These are phyloP conservation scores for Diceros bicornis DNA, from an alignment of 2,797 vertebrate species.

Conservation along the genomic window DNA sequence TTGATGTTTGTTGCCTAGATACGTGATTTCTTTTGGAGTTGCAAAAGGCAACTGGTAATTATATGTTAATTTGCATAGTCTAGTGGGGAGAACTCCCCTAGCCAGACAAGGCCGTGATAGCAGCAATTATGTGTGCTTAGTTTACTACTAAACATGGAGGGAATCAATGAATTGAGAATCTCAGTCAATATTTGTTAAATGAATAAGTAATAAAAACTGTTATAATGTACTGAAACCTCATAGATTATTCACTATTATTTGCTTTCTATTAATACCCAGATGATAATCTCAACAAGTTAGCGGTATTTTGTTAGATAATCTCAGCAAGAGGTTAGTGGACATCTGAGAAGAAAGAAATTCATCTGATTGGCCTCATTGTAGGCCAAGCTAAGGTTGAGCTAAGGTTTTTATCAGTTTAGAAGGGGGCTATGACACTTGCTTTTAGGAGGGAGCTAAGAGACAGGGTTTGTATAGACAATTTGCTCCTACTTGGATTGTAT, in stretches of 20 bases:
- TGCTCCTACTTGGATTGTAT: background rate
- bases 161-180: background rate
- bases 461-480: background rate
- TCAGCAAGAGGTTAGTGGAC: background rate
- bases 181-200: background rate
- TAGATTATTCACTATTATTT: background rate
- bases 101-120: too few species aligned
- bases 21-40: background rate
- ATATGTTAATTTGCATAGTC: background rate
- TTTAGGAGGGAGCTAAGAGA: background rate
- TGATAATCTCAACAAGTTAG: too few species aligned
- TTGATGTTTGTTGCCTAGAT: background rate
- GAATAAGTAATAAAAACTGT: background rate
- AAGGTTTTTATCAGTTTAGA: background rate
- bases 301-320: too few species aligned
- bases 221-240: background rate
- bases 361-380: background rate
- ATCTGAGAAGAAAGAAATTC: background rate
- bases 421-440: background rate
- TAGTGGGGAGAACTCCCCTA: background rate
- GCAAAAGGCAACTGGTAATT: background rate
- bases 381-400: too few species aligned
- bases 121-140: background rate
- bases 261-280: background rate
- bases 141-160: background rate